Base-by-base conservation (phyloP, 2,797 vertebrate genomes). In the Remorina albescens region DNA sequence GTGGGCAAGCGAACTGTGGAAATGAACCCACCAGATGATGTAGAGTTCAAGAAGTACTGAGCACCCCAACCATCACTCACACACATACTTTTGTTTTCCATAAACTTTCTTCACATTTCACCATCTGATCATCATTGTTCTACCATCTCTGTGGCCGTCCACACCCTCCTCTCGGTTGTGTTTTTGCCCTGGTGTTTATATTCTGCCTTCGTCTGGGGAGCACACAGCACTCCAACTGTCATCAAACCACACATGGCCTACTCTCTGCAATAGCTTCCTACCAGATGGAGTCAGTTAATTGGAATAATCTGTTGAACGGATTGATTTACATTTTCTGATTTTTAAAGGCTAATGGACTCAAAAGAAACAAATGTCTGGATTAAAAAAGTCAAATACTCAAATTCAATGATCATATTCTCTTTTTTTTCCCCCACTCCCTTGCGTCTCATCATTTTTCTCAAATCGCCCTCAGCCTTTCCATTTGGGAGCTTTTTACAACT, bases 31-130 rank as follows among this genome's bases (percentile, higher is more conserved):
- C 97, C 97, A 34, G 97, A 98, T 23, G 97, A 98, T 11, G 93
- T 95, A 51, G 98, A 99, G 90, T 97, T 94, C 92, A 99, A 97
- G 92, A 96, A 98, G 83, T 98, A 94, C 90, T 98, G 93, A 96
- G 92, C 80, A 71, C 71, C 55, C 23, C 36, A 9, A 41, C 39
- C 19, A 8, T 21, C 19, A 3, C 25, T 19, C 18, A 5, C 16
- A 12, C 3, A 0, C 21, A 5, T 23, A 0, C 6, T 42, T 74
- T 55, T 41, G 15, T 66, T 67, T 53, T 25, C 46, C 55, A 9
- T 50, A n/a, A 28, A 63, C 71, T 61, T 44, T 74, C 51, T 74
- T 30, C 60, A 61, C 63, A 6, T 62, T 37, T 32, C 39, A 66
- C 70, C 79, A 37, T 37, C 70, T 57, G 55, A 64, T 44, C 32